These are phyloP conservation scores for Neopipo cinnamomea DNA, from an alignment of 2,113 vertebrate species.

Conservation along the genomic window DNA sequence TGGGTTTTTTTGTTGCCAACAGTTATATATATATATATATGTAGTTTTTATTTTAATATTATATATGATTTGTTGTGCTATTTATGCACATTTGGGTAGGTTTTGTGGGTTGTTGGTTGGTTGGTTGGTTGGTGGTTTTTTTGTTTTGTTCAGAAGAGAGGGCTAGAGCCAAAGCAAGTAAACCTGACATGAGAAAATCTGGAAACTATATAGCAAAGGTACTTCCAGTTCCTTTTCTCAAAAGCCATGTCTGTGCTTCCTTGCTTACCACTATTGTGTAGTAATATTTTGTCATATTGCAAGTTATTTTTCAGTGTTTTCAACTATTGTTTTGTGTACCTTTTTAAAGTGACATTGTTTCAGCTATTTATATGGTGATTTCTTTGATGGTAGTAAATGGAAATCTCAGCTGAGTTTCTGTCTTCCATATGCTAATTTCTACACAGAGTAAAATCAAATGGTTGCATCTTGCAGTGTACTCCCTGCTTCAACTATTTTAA, in stretches of 20 bases:
- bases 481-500: background rate
- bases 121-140: background rate
- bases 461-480: background rate
- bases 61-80: background rate
- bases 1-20: background rate
- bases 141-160: background rate
- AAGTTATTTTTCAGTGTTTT: background rate
- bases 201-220: background rate
- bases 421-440: background rate
- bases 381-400: background rate
- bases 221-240: background rate
- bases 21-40: too few relatives aligned
- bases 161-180: background rate
- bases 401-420: constrained; percentile 6
- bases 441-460: background rate
- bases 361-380: background rate
- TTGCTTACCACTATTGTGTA: background rate
- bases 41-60: background rate
- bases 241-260: background rate
- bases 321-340: background rate
- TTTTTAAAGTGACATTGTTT: background rate
- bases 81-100: background rate
- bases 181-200: background rate
- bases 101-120: background rate
- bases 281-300: background rate